Base-by-base conservation (phyloP, 2,797 vertebrate species). In the Rhinoraja longicauda region DNA sequence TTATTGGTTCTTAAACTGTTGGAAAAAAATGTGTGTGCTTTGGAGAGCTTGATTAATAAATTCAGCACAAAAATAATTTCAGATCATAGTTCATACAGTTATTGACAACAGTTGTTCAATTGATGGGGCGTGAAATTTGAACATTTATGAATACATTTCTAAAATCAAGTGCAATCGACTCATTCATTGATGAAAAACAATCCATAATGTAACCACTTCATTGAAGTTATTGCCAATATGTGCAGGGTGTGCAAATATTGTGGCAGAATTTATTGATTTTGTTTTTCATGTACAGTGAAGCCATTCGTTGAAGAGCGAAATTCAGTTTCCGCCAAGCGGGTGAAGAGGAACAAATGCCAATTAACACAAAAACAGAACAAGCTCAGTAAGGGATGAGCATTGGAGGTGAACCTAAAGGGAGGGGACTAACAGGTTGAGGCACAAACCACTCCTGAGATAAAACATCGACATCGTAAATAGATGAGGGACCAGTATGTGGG, bases 111-210 rank as follows among this genome's bases (percentile, higher is more conserved):
- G 45, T 88, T 36, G n/a, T 26, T 29, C 53, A 70, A 91, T 91
- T 91, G 64, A 91, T 88, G 45, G 36, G 12, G 32, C 45, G 36
- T 29, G 39, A 73, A 91, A 73, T 91, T 73, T 45, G 53, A 75
- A 15, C 36, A 70, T 26, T 75, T 92, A 73, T 73, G 59, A 88
- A 88, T 67, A n/a, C 7, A 19, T 67, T 88, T 92, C 24, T 92
- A 53, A 57, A 92, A 73, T 73, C 36, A 53, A 75, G 75, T 92
- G 90, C 2, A 53, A 53, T 53, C 72, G 72, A 75, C 2, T 39
- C 90, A 92, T 45, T 67, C 90, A 92, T 67, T 92, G 84, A 19
- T 88, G 84, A 88, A 67, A 67, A 88, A 45, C 73, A 91, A 17
- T 53, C 36, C 26, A 53, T 53, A 3, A 13, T 26, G 26, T 92